Base-by-base conservation (phyloP, 1,140 invertebrate genomes). In the Anthonomus grandis region DNA sequence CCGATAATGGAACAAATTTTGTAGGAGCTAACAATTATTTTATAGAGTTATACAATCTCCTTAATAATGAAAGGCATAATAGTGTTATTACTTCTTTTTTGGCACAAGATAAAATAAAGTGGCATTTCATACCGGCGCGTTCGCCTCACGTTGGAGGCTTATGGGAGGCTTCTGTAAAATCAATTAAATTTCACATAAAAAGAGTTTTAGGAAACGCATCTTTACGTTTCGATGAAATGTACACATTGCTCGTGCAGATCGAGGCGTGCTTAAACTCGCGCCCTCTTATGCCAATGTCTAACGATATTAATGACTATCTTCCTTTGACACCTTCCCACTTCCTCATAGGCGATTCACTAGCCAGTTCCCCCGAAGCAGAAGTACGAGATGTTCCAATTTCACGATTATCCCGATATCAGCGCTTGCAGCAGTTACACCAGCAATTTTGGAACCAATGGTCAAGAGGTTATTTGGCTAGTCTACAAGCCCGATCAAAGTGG, bases 111-210 rank as follows among this genome's bases (percentile, higher is more conserved):
- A 6, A n/a, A n/a, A 31, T 44, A 19, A 44, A 19, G n/a, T 79
- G 76, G 74, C 49, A 73, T 23, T 75, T 78, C 55, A 75, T 73
- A 50, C 74, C 76, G 1, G 69, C 76, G 15, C 19, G 42, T 9
- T 65, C 71, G 9, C 68, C 72, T 2, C 70, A 76, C 63, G 73
- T 78, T 49, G 74, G 75, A n/a, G 75, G 72, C 13, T 21, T 75
- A 19, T 76, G 73, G 65, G 76, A 79, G 60, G 60, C 66, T 2
- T 69, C 59, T 0, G 67, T 78, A 0, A 74, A 74, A 60, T 59
- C 59, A n/a, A 59, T 69, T 6, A 78, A 78, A 55, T 57, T 60
- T 27, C 73, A 73, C 50, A 31, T 23, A 10, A 6, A n/a, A n/a
- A n/a, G n/a, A n/a, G n/a, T n/a, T n/a, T n/a, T n/a, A n/a, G n/a